Evolutionary conservation across 2,888 invertebrate species (phyloP).

Genomic region (Scaptodrosophila latifasciaeformis): DNA sequence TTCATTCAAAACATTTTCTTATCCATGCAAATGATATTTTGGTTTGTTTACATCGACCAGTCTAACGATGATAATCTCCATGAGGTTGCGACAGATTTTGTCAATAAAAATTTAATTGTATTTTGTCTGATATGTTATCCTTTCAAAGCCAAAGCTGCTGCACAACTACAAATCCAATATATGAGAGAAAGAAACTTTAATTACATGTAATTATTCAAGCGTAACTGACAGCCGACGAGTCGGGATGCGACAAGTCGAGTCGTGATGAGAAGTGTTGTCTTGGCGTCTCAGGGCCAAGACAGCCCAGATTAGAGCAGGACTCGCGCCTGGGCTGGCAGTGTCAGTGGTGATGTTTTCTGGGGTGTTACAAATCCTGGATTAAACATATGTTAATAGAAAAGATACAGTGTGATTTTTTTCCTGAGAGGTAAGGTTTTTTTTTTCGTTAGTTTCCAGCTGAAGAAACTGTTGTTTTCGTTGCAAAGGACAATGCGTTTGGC

Average conservation of each 20-base stretch:
- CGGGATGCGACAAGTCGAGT: conserved; percentile 4
- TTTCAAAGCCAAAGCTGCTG: no score
- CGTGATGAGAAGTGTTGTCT: not conserved
- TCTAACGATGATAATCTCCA: no score
- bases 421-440: conserved; percentile 27
- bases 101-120: no score
- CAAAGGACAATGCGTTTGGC: conserved; percentile 45
- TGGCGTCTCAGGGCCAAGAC: conserved; percentile 26
- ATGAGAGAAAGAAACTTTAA: conserved; percentile 56
- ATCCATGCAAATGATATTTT: no score
- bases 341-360: conserved; percentile 11
- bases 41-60: no score
- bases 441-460: conserved; percentile 45
- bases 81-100: no score
- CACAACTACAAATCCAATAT: no score
- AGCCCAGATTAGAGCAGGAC: conserved; percentile 22
- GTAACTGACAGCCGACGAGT: conserved; percentile 32
- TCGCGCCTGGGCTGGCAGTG: not conserved
- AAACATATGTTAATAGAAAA: conserved; percentile 45
- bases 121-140: no score
- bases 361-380: conserved; percentile 63
- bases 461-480: conserved; percentile 37
- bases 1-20: no score
- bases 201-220: conserved; percentile 61
- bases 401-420: conserved; percentile 19